Base-by-base conservation (phyloP, 2,113 vertebrate species). In the Verasper variegatus region DNA sequence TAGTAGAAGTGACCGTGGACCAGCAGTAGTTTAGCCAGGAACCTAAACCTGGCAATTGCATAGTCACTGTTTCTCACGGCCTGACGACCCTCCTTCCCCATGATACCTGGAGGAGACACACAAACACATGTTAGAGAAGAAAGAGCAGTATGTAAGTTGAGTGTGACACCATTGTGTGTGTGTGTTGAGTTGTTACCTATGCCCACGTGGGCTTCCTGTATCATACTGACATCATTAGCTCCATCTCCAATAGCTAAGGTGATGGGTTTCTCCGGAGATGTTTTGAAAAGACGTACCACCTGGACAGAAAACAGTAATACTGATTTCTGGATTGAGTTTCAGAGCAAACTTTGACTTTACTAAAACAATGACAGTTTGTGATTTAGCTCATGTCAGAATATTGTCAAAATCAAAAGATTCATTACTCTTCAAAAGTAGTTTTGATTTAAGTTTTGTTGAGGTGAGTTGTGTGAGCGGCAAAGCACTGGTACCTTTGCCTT, bases 1-100 rank as follows among this genome's bases (percentile, higher is more conserved):
- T 99, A 99, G 94, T 99, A 99, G 96, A 98, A 97, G 94, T 99
- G 98, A 78, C 98, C 98, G 77, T 99, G 98, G 93, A 99, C 98
- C 93, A 99, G 95, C 91, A 99, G 96, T 66, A 99, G 93, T 94
- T 98, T 99, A 82, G 97, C 94, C 82, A 99, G 96, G 92, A 98
- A 99, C 93, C 95, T 97, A 93, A 99, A 99, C 88, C 98, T 96
- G 82, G 97, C 97, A 84, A 99, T 96, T 96, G 98, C 98, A 98
- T 99, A 99, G 96, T 99, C 98, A 88, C 98, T 99, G 94, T 99
- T 99, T 91, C 98, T 94, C 85, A 98, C 98, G 87, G 98, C 98
- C 92, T 99, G 98, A 60, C 98, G 95, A 93, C 98, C 98, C 92
- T 99, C 98, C 91, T 98, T 98, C 47, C 98, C 98, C 97, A 99